Evolutionary conservation across 1,140 invertebrate species (phyloP).

Genomic region (Scaptomyza graminum): DNA sequence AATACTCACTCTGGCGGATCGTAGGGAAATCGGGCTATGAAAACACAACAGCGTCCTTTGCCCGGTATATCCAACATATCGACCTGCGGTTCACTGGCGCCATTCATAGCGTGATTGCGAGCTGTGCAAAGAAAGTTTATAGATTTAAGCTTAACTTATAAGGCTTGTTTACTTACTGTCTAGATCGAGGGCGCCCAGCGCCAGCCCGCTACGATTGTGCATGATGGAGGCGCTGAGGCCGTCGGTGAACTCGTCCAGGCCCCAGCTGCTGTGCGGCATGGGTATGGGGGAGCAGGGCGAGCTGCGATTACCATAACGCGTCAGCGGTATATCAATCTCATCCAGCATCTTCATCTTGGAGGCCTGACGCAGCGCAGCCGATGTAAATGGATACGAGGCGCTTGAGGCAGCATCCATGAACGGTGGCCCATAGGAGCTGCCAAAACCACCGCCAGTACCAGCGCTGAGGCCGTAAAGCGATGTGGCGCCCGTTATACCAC

Average conservation of each 20-base stretch:
- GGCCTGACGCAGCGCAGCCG: conserved; percentile 86
- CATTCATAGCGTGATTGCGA: conserved; percentile 75
- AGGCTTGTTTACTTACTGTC: conserved; percentile 84
- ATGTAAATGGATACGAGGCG: conserved; percentile 86
- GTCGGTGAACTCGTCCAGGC: conserved; percentile 87
- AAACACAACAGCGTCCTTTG: conserved; percentile 96
- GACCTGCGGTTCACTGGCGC: conserved; percentile 86
- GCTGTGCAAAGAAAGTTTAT: conserved; percentile 30
- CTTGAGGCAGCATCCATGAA: conserved; percentile 76
- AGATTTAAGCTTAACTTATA: too few species aligned
- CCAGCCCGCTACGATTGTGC: conserved; percentile 86
- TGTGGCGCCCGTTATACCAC: conserved; percentile 71
- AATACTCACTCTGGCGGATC: conserved; percentile 90
- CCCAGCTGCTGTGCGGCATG: conserved; percentile 84
- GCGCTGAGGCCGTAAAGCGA: conserved; percentile 66
- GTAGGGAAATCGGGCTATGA: conserved; percentile 97
- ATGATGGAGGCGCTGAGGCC: conserved; percentile 86
- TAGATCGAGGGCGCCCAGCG: conserved; percentile 85
- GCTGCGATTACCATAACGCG: conserved; percentile 86
- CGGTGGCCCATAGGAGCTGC: conserved; percentile 73
- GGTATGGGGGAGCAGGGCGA: conserved; percentile 87
- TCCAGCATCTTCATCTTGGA: conserved; percentile 88
- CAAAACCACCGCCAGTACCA: conserved; percentile 56
- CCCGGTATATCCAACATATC: conserved; percentile 97
- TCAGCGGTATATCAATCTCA: conserved; percentile 87